These are phyloP conservation scores for Tetheella fluctuosa DNA, from an alignment of 2,888 invertebrate species.

Conservation along the genomic window DNA sequence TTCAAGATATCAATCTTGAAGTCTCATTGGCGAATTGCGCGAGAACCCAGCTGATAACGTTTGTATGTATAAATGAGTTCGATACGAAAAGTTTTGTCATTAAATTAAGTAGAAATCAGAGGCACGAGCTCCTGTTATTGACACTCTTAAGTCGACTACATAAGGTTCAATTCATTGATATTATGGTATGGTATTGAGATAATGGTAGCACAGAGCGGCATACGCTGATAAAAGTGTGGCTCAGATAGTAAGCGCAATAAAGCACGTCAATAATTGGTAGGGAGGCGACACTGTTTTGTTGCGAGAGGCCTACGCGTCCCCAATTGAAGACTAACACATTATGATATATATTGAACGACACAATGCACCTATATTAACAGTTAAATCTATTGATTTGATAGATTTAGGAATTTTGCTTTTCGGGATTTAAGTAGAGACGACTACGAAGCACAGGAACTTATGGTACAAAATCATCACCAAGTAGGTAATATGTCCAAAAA, in stretches of 20 bases:
- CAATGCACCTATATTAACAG: no score
- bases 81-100: slow-evolving; percentile 76
- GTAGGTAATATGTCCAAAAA: no score
- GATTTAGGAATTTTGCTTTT: no score
- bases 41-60: slow-evolving; percentile 66
- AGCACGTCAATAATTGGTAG: slow-evolving; percentile 78
- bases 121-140: background rate
- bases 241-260: slow-evolving; percentile 71
- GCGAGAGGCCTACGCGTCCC: background rate
- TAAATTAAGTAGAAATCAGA: slow-evolving; percentile 73
- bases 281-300: slow-evolving; percentile 49
- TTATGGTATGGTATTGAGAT: no score
- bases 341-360: no score
- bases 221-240: slow-evolving; percentile 73
- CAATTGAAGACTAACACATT: no score
- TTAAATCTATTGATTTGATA: no score
- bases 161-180: slow-evolving; percentile 41
- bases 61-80: slow-evolving; percentile 70
- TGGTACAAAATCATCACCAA: no score
- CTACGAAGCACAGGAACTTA: no score
- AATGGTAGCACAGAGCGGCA: slow-evolving; percentile 51
- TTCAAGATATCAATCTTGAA: slow-evolving; percentile 58
- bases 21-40: slow-evolving; percentile 52
- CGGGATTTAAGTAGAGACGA: no score
- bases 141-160: slow-evolving; percentile 16